Base-by-base conservation (phyloP, 2,797 vertebrate genomes). In the Coracias cyanogaster region DNA sequence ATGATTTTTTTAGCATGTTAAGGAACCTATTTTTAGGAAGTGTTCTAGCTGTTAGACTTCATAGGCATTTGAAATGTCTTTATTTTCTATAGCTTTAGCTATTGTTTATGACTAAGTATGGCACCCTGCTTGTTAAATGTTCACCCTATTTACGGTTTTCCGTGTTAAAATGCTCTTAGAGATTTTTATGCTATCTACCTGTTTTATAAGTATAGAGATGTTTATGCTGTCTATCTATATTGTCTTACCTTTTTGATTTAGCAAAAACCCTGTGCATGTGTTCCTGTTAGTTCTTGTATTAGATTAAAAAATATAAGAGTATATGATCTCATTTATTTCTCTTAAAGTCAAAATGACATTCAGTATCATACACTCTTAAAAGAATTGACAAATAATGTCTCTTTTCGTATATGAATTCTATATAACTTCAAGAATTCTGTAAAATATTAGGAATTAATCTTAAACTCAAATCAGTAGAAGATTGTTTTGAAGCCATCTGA, bases 41-140 rank as follows among this genome's bases (percentile, higher is more conserved):
- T 33, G 33, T 74, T 65, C 71, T 96, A 45, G n/a, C 71, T 92
- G 86, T 88, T 93, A 74, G 73, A 88, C 73, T 93, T 94, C 26
- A 74, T 52, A 79, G 49, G 61, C 87, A 67, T 91, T 69, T 66
- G 60, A 41, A 65, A 73, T 92, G 54, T 41, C 76, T 65, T 57
- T 87, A 58, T 92, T 92, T 94, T 82, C 86, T 85, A 17, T 87
- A 73, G 73, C 69, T 93, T 83, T 79, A 88, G 66, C 79, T 87
- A 11, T 84, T 46, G 86, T 73, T 93, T 93, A 72, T 95, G 86
- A 86, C 86, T 77, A 79, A 82, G 73, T 85, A 74, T 71, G 71
- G 65, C 67, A 93, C 46, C 41, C n/a, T 64, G 26, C n/a, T 76
- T 86, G 35, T 64, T 76, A 55, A 86, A 71, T 82, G 51, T 64